These are phyloP conservation scores for Phania funesta DNA, from an alignment of 2,888 invertebrate species.

Conservation along the genomic window DNA sequence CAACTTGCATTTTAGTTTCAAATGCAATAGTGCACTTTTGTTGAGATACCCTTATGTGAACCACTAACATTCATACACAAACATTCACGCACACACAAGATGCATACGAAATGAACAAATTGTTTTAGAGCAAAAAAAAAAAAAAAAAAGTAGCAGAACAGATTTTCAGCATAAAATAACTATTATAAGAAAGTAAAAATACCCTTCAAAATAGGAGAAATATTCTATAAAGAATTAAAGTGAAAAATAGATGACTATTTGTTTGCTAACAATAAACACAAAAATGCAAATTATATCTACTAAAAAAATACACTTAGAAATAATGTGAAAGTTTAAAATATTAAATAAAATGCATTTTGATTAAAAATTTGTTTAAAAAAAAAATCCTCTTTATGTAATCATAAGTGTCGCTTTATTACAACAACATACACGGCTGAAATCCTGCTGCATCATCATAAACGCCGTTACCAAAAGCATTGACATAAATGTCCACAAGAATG, in stretches of 20 bases:
- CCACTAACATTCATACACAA: too few species aligned
- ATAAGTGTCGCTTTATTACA: not conserved
- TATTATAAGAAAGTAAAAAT: not conserved
- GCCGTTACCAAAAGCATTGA: not conserved
- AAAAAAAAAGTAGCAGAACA: not conserved
- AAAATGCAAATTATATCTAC: not conserved
- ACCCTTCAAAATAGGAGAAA: not conserved
- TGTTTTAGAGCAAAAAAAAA: too few species aligned
- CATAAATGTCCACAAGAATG: not conserved
- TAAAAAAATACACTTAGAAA: not conserved
- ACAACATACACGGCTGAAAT: not conserved
- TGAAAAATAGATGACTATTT: not conserved
- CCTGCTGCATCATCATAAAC: conserved; percentile 1
- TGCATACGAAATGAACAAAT: conserved; percentile 5
- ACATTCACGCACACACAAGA: too few species aligned
- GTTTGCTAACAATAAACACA: too few species aligned
- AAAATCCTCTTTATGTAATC: not conserved
- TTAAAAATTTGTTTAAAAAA: not conserved
- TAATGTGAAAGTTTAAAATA: not conserved
- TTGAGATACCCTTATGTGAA: too few species aligned
- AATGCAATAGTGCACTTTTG: too few species aligned
- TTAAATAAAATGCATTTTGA: not conserved
- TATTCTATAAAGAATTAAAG: not conserved
- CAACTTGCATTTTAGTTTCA: too few species aligned
- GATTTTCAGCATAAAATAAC: not conserved